Base-by-base conservation (phyloP, 2,888 invertebrate species). In the Coenonympha glycerion region DNA sequence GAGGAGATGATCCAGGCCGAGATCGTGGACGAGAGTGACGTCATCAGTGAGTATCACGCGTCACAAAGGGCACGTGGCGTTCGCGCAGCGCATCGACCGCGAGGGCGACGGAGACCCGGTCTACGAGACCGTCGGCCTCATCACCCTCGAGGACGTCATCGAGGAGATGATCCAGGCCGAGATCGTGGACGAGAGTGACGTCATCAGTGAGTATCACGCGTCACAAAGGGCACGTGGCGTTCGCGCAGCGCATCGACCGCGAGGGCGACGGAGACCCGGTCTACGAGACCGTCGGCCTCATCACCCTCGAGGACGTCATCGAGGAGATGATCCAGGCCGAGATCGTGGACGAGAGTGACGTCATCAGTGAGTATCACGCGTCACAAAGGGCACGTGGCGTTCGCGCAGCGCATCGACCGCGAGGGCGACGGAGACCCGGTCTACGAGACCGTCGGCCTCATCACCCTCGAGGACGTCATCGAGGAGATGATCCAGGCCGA, bases 1-100 rank as follows among this genome's bases (percentile, higher is more conserved):
- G 99, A 99, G 73, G 99, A 99, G 84, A 91, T 99, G 71, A 97
- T 99, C 49, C 98, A 99, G 75, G 95, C 98, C 0, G 99, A 99
- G 88, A 99, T 99, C 64, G 94, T 98, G 62, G 99, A 99, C 77
- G 99, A 99, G 83, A 98, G 98, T 0, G 99, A 99, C 77, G 97
- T 97, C 6, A 92, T 95, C 73, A 93, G 97, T 93, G 86, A 93
- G 92, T 90, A 26, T 13, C n/a, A n/a, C 13, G 9, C 39, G 9
- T 9, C 24, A 26, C 24, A 9, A 26, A 9, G 24, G 24, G 24
- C 9, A 3, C 24, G n/a, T n/a, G n/a, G n/a, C 98, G 81, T 96
- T 96, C 2, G 98, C 92, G 53, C 98, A 91, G 51, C 91, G 74
- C 6, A 99, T 92, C 4, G 85, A 68, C 47, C 94, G 90, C 24